Evolutionary conservation across 2,797 vertebrate species (phyloP).

Genomic region (Bufotes viridis): DNA sequence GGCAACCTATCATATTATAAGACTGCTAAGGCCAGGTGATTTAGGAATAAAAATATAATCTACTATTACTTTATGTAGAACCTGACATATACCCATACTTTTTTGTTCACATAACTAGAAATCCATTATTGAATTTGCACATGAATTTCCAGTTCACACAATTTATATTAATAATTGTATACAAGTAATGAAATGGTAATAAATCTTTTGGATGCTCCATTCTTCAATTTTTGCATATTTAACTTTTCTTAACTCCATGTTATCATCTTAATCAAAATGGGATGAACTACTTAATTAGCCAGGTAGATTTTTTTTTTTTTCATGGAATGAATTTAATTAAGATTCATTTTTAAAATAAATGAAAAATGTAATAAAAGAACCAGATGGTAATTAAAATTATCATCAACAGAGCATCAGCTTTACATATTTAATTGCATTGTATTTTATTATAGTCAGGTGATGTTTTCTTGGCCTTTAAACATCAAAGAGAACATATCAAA

Average conservation of each 20-base stretch:
- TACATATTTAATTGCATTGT: background rate
- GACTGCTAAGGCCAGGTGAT: too few species aligned
- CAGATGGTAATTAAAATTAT: slow-evolving; percentile 36
- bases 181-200: background rate
- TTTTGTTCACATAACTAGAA: background rate
- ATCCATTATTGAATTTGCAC: background rate
- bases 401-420: slow-evolving; percentile 19
- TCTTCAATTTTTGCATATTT: background rate
- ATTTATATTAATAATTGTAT: background rate
- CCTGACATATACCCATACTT: too few species aligned
- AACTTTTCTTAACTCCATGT: background rate
- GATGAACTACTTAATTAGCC: slow-evolving; percentile 52
- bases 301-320: background rate
- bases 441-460: background rate
- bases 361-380: slow-evolving; percentile 34
- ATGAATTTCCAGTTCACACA: background rate
- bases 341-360: slow-evolving; percentile 37
- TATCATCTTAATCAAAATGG: slow-evolving; percentile 34
- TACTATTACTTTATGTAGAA: too few species aligned
- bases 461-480: background rate
- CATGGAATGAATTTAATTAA: slow-evolving; percentile 28
- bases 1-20: too few species aligned
- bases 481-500: slow-evolving; percentile 16
- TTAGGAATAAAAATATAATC: too few species aligned
- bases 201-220: background rate